Evolutionary conservation across 2,113 vertebrate genomes (phyloP), one percentile per base, ranked within the genome.

Genomic region (Malurus alboscapulatus): DNA sequence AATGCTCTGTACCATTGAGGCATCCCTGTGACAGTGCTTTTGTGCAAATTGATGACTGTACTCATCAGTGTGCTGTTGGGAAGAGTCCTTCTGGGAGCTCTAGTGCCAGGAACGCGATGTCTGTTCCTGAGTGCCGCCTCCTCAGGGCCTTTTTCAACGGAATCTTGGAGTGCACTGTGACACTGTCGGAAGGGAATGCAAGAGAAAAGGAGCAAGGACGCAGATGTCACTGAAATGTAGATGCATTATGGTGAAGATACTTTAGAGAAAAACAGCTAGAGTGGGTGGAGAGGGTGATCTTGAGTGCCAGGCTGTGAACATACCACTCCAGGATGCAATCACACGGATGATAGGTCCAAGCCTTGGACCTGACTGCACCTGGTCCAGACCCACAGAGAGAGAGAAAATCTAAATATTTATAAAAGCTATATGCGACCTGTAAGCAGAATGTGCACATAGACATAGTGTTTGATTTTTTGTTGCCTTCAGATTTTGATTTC

Each of bases 391-490:
- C 38, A 38, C 36, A 36, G 36, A 36, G 5, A 8, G 4, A 63
- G 36, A 47, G 4, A 44, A 38, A 75, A 69, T 36, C 6, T 25
- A 58, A 51, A 55, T 62, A 69, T 69, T 63, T 90, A 15, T 38
- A 27, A 67, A 94, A 78, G 11, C 7, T 59, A 6, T 11, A 26
- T 58, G 22, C 0, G 3, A 71, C 58, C 15, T 82, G 7, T 12
- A 20, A 17, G n/a, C 2, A 36, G 16, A 19, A 55, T 66, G 9
- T 61, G 48, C 17, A 58, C 9, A 34, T 15, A 76, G 30, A 65
- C 7, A 12, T 2, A 38, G 38, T 1, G 0, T 14, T 6, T 45
- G 7, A 16, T 51, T n/a, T 83, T 81, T 29, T 65, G 19, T 4
- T 54, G 42, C 8, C 65, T 7, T 42, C 40, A 40, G 7, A 65